Conservation (phyloP, 2,113 vertebrate genomes). For the Xiphorhynchus elegans region DNA sequence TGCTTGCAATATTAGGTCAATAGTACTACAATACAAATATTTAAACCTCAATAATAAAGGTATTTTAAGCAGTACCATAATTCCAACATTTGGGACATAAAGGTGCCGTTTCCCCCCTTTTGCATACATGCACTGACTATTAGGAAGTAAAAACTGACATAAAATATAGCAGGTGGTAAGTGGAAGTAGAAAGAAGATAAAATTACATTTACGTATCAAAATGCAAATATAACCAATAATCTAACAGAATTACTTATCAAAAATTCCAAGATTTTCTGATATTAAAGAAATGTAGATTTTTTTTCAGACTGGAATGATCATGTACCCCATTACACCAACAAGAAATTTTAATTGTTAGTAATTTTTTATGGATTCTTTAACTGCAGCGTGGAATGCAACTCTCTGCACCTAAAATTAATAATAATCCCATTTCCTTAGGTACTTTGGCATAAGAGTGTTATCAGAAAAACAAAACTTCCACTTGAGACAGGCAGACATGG, state of each 20-base stretch:
- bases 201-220: background rate
- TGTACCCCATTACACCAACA: background rate
- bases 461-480: background rate
- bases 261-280: background rate
- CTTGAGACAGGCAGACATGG: rapidly evolving
- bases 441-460: background rate
- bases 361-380: background rate
- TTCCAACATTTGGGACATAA: background rate
- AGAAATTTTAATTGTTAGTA: background rate
- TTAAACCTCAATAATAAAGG: background rate
- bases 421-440: background rate
- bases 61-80: background rate
- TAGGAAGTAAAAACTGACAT: background rate
- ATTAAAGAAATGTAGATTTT: background rate
- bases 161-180: background rate
- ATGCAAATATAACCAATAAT: background rate
- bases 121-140: background rate
- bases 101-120: background rate
- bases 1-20: background rate
- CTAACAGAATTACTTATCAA: background rate
- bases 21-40: background rate
- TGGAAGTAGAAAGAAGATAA: background rate
- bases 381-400: background rate
- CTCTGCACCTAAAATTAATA: background rate
- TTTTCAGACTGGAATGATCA: background rate